These are phyloP conservation scores for Orius insidiosus DNA, from an alignment of 1,140 invertebrate species.

Conservation along the genomic window DNA sequence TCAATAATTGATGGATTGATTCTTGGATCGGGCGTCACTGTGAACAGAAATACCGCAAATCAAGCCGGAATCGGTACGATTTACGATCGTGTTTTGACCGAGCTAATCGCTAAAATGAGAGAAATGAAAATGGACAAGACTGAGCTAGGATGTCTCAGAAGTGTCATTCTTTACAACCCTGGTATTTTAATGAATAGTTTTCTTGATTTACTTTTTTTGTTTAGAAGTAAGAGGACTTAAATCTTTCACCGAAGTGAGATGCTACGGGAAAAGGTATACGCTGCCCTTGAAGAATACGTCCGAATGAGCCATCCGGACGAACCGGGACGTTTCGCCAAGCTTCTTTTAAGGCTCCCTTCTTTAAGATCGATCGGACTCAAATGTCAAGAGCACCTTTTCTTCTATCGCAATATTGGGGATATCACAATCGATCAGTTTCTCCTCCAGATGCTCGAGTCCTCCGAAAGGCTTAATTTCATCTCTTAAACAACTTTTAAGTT, in stretches of 20 bases:
- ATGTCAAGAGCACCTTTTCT: constrained; percentile 89
- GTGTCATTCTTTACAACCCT: constrained; percentile 93
- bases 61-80: constrained; percentile 76
- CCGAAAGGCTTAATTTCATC: too few species aligned
- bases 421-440: too few species aligned
- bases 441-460: too few species aligned
- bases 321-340: constrained; percentile 83
- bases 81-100: constrained; percentile 82
- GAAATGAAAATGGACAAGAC: constrained; percentile 92
- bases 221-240: constrained; percentile 76
- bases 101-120: constrained; percentile 90
- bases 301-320: constrained; percentile 72
- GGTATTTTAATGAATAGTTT: constrained; percentile 27
- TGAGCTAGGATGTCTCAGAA: constrained; percentile 83
- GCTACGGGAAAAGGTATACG: constrained; percentile 85
- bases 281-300: constrained; percentile 86
- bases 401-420: constrained; percentile 43
- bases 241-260: constrained; percentile 67
- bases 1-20: constrained; percentile 61
- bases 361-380: constrained; percentile 89
- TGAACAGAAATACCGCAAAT: constrained; percentile 70
- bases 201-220: constrained; percentile 21
- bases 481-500: too few species aligned
- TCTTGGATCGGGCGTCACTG: constrained; percentile 53
- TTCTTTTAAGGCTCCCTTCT: constrained; percentile 80